These are phyloP conservation scores for Halcyon malimbica DNA, from an alignment of 2,113 vertebrate species.

Conservation along the genomic window DNA sequence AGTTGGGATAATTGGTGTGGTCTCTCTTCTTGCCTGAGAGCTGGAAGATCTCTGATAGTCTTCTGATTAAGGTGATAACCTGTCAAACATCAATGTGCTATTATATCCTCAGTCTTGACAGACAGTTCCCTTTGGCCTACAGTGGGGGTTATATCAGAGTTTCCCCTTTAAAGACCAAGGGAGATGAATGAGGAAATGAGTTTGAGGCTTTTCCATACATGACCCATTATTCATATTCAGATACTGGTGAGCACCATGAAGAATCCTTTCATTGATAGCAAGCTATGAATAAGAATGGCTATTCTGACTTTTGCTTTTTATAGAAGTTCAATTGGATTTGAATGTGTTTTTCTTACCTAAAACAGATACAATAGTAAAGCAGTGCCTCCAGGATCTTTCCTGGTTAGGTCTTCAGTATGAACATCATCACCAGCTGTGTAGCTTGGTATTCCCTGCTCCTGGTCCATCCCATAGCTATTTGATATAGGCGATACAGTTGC, in stretches of 20 bases:
- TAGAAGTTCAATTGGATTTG: neutral
- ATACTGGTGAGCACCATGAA: neutral
- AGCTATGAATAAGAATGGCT: neutral
- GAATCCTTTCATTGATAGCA: neutral
- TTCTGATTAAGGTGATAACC: slow-evolving; percentile 4
- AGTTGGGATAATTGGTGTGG: neutral
- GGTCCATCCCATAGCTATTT: neutral
- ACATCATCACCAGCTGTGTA: neutral
- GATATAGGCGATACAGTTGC: neutral
- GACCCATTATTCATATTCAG: neutral
- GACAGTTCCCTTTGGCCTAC: neutral
- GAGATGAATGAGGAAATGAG: neutral
- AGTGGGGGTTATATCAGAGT: neutral
- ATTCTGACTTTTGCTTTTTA: neutral
- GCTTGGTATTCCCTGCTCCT: neutral
- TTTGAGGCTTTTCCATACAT: neutral
- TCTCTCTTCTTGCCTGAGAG: neutral
- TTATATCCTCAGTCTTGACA: neutral
- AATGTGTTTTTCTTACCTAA: neutral
- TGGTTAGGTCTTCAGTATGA: neutral
- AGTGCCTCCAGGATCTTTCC: neutral
- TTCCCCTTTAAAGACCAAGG: neutral
- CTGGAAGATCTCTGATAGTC: neutral
- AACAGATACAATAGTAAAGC: neutral
- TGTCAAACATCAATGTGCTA: neutral